phyloP scores from a whole-genome alignment of 2,113 vertebrate genomes.

The Conger conger region DNA sequence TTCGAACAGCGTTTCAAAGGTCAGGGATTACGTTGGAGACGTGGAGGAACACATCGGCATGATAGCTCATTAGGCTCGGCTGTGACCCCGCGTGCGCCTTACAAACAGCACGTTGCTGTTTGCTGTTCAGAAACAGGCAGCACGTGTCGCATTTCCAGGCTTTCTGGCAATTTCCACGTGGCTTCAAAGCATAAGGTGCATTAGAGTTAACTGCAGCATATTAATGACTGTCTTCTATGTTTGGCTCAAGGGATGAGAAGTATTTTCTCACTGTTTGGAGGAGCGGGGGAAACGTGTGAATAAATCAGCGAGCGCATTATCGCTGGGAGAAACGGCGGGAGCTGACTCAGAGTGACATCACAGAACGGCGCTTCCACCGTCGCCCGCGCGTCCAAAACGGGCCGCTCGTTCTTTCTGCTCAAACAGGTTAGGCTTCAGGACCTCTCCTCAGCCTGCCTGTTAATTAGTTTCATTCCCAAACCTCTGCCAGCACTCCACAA shows the following conservation, averaged over 20 bases:
- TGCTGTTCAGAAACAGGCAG: no score
- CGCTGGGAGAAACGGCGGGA: not conserved
- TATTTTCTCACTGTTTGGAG: not conserved
- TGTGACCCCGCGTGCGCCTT: not conserved
- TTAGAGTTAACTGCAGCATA: not conserved
- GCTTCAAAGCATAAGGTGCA: not conserved
- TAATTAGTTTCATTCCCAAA: not conserved
- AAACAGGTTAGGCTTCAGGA: not conserved
- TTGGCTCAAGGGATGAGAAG: not conserved
- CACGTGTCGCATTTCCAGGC: not conserved
- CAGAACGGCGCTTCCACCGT: not conserved
- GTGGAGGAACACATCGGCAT: not conserved
- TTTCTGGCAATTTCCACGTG: not conserved
- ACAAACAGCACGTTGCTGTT: not conserved
- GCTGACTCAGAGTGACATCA: not conserved
- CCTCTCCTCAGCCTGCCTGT: not conserved
- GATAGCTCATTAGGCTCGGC: not conserved
- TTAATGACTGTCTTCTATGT: not conserved
- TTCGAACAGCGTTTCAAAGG: slow-evolving; percentile 1
- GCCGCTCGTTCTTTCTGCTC: not conserved
- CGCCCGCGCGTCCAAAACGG: not conserved
- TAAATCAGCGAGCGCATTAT: not conserved
- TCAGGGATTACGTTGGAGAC: not conserved
- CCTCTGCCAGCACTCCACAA: no score
- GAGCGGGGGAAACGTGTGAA: not conserved